Evolutionary conservation across 2,888 invertebrate genomes (phyloP), one percentile per base, ranked within the genome.

Genomic region (Sturmia bella): DNA sequence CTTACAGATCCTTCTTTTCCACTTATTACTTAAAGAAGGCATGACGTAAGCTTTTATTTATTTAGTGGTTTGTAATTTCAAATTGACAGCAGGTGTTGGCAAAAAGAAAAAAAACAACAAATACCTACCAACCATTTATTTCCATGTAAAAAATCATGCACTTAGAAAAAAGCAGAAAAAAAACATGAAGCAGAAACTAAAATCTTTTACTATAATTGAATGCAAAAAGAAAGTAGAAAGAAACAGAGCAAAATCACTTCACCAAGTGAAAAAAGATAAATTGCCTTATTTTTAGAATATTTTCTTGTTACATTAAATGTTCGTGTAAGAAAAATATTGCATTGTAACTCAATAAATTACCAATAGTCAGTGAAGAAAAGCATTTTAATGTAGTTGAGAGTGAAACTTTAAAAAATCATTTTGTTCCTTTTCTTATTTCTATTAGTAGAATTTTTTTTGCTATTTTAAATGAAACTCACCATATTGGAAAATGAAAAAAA

Each of bases 11-110:
- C 13, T n/a, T 41, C 54, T 19, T 13, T n/a, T 54, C 27, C 24
- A 43, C 13, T 11, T 27, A 17, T 48, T 70, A 48, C 17, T 37
- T 70, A 48, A 61, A 78, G 78, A 70, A 50, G 61, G 70, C 74
- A 82, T 82, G 78, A 82, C 82, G 82, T 68, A 64, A 78, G 48
- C 59, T 69, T 69, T 63, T 77, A 61, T 82, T 82, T 82, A 82
- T 82, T 75, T 82, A 78, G 78, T 82, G 82, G 82, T 56, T 78
- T 82, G 78, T 78, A 70, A 78, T 82, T 70, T 78, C 48, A 78
- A 78, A 82, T 82, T 82, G 82, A 78, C 82, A 78, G 78, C 82
- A 82, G 78, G 74, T 82, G 82, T 66, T 64, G 77, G 69, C 74
- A 74, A 56, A 43, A 37, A 63, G 41, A 52, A 15, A 54, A 27